Evolutionary conservation across 2,797 vertebrate species (phyloP), one percentile per base, ranked within the genome.

Genomic region (Bucorvus abyssinicus): DNA sequence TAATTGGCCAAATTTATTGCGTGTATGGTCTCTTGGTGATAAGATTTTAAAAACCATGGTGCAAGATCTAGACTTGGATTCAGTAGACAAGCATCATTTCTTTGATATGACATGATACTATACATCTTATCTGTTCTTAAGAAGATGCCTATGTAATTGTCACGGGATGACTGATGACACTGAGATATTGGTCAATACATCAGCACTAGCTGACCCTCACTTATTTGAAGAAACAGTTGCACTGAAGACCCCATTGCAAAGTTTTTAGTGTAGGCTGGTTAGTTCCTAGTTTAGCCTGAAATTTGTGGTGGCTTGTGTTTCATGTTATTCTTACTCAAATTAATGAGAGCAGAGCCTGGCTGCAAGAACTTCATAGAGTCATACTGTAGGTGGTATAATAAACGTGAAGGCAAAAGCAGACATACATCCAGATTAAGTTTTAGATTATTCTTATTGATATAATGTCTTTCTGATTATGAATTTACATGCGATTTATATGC

Each of bases 1-100:
- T 12, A n/a, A 64, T 50, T 53, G 15, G 10, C 10, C 16, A 27
- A 53, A 91, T 57, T 2, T 21, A 30, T 30, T 57, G 6, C 52
- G 17, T 8, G 1, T 42, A 21, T 16, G 17, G 5, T 34, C 1
- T 0, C 34, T 40, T 52, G 65, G 14, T 15, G 17, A 3, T 9
- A 32, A 9, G 53, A 71, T 47, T 45, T 19, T 9, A 63, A 81
- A 52, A 82, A 50, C 0, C 4, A 29, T 3, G 3, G 6, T 36
- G 10, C n/a, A 81, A 79, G 47, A 90, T 34, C 23, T 50, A 23
- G 14, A 64, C 12, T 6, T 78, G 21, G 11, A 27, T 61, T 83
- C 22, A 12, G 52, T 8, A 70, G 17, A 23, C 7, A 30, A 47
- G 1, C 6, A 12, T 40, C 3, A 68, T 74, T 90, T 64, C 20